A percentile compares a stretch with the other conserved stretches of the same genome.
phyloP scores from a whole-genome alignment of 2,113 vertebrate species.

The Carassius carassius region DNA sequence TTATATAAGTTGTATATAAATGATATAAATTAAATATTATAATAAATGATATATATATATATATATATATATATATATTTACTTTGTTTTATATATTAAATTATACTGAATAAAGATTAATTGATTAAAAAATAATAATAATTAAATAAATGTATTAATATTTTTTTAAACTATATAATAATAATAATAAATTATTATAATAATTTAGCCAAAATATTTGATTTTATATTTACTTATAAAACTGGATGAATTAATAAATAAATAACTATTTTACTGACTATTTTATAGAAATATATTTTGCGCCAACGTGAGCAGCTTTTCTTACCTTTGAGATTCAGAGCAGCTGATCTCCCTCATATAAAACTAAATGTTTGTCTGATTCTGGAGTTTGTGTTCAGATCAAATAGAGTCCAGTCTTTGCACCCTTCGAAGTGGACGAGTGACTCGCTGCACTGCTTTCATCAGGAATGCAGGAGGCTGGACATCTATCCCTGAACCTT shows the following conservation, averaged over 20 bases:
- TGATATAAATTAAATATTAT: too few relatives aligned
- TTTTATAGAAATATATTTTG: background rate
- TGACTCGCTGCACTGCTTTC: constrained; percentile 27
- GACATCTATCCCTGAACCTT: constrained; percentile 9
- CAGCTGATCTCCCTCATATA: background rate
- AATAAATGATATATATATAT: too few relatives aligned
- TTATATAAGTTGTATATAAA: background rate
- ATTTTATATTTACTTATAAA: background rate
- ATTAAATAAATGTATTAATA: too few relatives aligned
- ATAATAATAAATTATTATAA: too few relatives aligned
- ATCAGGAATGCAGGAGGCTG: constrained; percentile 16
- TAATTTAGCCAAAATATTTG: too few relatives aligned
- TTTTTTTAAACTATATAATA: too few relatives aligned
- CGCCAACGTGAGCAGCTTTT: background rate
- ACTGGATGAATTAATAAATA: too few relatives aligned
- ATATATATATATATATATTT: too few relatives aligned
- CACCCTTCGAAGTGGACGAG: background rate
- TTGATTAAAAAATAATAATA: too few relatives aligned
- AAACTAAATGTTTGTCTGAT: background rate
- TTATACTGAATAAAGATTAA: too few relatives aligned
- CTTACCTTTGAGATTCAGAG: constrained; percentile 19
- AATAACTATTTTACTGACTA: background rate
- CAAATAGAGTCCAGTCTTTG: background rate
- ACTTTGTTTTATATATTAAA: too few relatives aligned
- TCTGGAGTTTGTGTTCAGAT: constrained; percentile 1